Conservation (phyloP, 2,113 vertebrate species). For the Heterocephalus glaber region DNA sequence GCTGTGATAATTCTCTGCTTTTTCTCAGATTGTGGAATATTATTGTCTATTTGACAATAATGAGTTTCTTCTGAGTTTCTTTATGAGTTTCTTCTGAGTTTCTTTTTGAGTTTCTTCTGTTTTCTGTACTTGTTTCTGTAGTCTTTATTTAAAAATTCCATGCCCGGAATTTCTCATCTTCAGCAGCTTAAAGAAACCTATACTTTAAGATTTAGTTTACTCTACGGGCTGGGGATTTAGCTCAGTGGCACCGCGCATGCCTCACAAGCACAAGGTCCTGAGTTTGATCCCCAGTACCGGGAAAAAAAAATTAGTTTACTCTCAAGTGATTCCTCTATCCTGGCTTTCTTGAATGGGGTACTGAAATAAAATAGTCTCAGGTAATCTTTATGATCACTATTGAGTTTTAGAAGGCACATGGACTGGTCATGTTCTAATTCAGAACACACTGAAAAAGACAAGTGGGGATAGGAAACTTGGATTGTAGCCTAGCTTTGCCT, state of each 20-base stretch:
- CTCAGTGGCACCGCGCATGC: no score
- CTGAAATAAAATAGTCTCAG: constrained; percentile 14
- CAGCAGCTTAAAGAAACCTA: constrained; percentile 12
- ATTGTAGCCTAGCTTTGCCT: not conserved
- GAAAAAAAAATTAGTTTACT: no score
- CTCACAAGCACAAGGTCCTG: no score
- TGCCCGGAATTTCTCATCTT: constrained; percentile 21
- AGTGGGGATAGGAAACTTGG: not conserved
- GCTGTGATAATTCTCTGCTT: not conserved
- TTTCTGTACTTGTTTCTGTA: constrained; percentile 34
- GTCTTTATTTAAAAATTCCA: not conserved
- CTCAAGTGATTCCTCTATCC: not conserved
- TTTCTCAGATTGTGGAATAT: not conserved
- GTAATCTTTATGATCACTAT: not conserved
- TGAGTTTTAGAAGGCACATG: not conserved
- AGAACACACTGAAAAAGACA: not conserved
- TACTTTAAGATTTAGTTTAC: constrained; percentile 14
- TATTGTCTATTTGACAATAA: not conserved
- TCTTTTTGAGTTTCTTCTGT: not conserved
- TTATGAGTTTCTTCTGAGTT: not conserved
- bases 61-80: constrained; percentile 5
- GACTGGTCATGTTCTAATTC: constrained; percentile 26
- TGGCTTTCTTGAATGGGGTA: not conserved
- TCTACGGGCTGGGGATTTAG: no score
- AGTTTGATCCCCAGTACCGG: no score